Evolutionary conservation across 1,140 invertebrate species (phyloP).

Genomic region (Heterodera schachtii): DNA sequence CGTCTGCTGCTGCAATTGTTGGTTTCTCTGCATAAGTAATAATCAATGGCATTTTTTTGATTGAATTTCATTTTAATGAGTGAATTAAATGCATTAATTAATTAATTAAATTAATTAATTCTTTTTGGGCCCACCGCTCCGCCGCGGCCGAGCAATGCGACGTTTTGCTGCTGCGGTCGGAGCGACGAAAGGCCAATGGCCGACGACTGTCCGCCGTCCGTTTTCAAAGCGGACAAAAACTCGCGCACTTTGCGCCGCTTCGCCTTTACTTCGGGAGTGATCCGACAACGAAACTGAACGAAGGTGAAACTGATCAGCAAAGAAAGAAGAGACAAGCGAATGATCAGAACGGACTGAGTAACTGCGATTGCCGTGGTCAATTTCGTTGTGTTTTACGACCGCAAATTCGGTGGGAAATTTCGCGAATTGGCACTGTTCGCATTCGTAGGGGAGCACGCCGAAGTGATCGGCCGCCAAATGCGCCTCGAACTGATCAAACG

Average conservation of each 20-base stretch:
- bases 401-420: constrained; percentile 52
- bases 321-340: background rate
- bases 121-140: too few relatives aligned
- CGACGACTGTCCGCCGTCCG: constrained; percentile 12
- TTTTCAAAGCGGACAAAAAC: constrained; percentile 14
- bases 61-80: too few relatives aligned
- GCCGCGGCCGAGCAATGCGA: background rate
- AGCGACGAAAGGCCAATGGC: background rate
- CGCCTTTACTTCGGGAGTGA: constrained; percentile 23
- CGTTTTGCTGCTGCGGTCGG: background rate
- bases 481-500: constrained; percentile 41
- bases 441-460: constrained; percentile 49
- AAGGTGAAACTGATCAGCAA: constrained; percentile 16
- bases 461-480: constrained; percentile 47
- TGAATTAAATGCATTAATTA: too few relatives aligned
- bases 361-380: constrained; percentile 28
- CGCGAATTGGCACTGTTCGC: constrained; percentile 47
- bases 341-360: constrained; percentile 25
- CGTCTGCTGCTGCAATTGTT: background rate
- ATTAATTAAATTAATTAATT: too few relatives aligned
- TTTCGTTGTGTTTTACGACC: constrained; percentile 37
- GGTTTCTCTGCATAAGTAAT: too few relatives aligned
- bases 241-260: constrained; percentile 27
- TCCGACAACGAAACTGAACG: constrained; percentile 34
- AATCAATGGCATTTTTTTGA: too few relatives aligned